Base-by-base conservation (phyloP, 2,797 vertebrate genomes). In the Halcyon leucocephala region DNA sequence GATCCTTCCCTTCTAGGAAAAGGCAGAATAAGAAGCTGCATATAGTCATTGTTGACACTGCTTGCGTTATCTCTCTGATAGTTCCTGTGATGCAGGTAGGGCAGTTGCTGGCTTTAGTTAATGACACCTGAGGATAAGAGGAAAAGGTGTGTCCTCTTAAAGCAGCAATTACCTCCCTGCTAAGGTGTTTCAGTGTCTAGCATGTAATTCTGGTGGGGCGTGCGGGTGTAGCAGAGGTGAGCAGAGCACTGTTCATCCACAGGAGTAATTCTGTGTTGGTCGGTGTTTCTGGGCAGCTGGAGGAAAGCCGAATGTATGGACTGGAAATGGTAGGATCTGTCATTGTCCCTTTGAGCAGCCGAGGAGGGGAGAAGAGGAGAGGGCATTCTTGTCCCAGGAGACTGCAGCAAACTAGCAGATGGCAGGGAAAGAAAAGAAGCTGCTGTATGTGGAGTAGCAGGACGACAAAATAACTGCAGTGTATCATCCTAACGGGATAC, bases 371-470 rank as follows among this genome's bases (percentile, higher is more conserved):
- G 66, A 78, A 95, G 51, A 89, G 74, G 46, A 92, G 85, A 94
- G 62, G 44, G 29, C 31, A 90, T 41, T 72, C 58, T 73, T 86
- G 73, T 96, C 92, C 91, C 94, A 92, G 79, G 78, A 95, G 95
- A 88, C 66, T 96, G 93, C 91, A 94, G 85, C 86, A 88, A 92
- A 49, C 77, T 82, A 61, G 85, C 70, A 86, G 93, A 82, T 82
- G 81, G 64, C 54, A 67, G 35, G 28, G 37, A 51, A 84, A 61
- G 77, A 76, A 55, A 91, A 90, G 54, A 71, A 93, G 51, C 69
- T 92, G 83, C 55, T 85, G 22, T 71, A 28, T 25, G 42, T 88
- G 70, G 55, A 94, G 74, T 82, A 79, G 49, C 44, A 62, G 76
- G 83, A 90, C 86, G 77, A 82, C 52, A 82, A 90, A 91, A 82